Base-by-base conservation (phyloP, 2,113 vertebrate genomes). In the Bubo scandiacus region DNA sequence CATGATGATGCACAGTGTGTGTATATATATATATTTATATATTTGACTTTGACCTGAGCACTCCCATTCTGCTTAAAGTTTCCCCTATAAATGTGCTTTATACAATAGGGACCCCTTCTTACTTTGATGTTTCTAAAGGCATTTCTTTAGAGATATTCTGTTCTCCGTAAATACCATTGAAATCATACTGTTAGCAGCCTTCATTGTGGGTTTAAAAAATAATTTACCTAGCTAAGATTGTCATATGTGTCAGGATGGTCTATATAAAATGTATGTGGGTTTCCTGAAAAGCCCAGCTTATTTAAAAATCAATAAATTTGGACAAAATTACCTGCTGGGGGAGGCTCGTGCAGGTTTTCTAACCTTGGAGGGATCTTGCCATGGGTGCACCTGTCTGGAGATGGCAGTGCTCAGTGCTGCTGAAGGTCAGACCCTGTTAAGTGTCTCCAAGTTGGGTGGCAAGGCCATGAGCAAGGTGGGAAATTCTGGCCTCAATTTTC, bases 211-310 rank as follows among this genome's bases (percentile, higher is more conserved):
- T 34, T 84, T 70, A 9, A 55, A 51, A 51, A 15, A 3, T 1
- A n/a, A 30, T 63, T 58, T 19, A 10, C 27, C 23, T 10, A 11
- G 10, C 11, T 15, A 22, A 11, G 42, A 9, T 17, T 16, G 45
- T 21, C 3, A 5, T 32, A 21, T 0, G 0, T 4, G 47, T n/a
- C 38, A 19, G 32, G 30, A 47, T n/a, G 73, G 47, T 22, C 51
- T 20, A 2, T 6, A 29, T 7, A 42, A 63, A 52, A 13, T 7
- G 16, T 12, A 25, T 4, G 5, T 16, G 45, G 27, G 9, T 19
- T 49, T 89, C 43, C 40, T 80, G 72, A 36, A 55, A 78, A 79
- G 23, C 20, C n/a, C 25, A 57, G 10, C 29, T 70, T 32, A 3
- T 49, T 30, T 29, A 36, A 36, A 72, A 79, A 26, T 20, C 2